Evolutionary conservation across 2,888 invertebrate genomes (phyloP).

Genomic region (Dinocampus coccinellae): DNA sequence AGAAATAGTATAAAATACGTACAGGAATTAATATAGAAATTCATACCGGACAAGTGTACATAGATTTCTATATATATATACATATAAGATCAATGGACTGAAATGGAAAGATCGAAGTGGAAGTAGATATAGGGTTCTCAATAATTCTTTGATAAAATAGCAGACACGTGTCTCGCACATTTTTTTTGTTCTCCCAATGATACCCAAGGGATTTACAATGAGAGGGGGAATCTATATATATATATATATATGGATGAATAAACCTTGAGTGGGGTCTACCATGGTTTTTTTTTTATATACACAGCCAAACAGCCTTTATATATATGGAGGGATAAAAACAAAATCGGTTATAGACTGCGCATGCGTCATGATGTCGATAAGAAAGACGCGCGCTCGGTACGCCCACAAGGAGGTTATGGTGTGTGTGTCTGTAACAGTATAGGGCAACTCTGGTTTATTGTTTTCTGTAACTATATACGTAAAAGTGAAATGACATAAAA

Average conservation of each 20-base stretch:
- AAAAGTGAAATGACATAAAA: neutral
- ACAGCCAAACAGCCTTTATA: neutral
- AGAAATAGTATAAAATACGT: no score
- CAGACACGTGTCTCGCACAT: conserved; percentile 20
- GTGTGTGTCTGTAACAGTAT: neutral
- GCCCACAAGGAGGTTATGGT: conserved; percentile 47
- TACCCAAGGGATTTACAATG: conserved; percentile 2
- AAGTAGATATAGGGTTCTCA: neutral
- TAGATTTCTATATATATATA: neutral
- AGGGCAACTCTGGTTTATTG: conserved; percentile 7
- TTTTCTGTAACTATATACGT: conserved; percentile 25
- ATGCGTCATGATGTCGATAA: conserved; percentile 31
- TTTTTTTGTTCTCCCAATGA: neutral
- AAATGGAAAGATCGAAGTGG: neutral
- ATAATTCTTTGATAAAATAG: neutral
- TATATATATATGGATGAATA: neutral
- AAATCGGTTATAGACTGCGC: conserved; percentile 31
- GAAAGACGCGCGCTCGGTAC: conserved; percentile 45
- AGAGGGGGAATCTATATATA: neutral
- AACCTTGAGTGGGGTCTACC: neutral
- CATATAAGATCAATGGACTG: neutral
- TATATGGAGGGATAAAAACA: neutral
- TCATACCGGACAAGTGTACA: neutral
- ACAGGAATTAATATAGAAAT: no score
- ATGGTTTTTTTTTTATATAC: no score